Conservation (phyloP, 2,797 vertebrate genomes). For the Poeciliopsis gracilis region DNA sequence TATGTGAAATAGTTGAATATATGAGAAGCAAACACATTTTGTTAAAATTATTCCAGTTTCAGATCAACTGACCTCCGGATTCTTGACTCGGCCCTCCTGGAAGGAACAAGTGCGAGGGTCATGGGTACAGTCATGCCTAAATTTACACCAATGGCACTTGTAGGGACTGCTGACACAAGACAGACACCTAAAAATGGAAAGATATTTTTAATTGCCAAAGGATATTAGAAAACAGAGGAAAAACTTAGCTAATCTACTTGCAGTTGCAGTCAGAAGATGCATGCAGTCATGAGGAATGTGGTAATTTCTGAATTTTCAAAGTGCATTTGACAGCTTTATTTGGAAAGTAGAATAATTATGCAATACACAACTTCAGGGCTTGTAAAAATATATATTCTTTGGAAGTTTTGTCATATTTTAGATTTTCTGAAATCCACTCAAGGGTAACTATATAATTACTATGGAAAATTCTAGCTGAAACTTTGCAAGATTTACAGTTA, state of each 20-base stretch:
- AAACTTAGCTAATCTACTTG: background rate
- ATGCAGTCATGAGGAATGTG: background rate
- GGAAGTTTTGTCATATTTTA: background rate
- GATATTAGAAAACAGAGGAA: background rate
- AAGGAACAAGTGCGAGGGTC: slow-evolving; percentile 97
- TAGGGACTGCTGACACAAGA: slow-evolving; percentile 97
- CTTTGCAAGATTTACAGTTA: background rate
- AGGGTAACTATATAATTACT: too few species aligned
- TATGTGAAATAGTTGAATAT: background rate
- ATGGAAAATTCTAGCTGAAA: background rate
- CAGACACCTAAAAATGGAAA: slow-evolving; percentile 84
- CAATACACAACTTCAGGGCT: background rate
- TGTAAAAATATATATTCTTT: background rate
- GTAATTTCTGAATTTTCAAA: background rate
- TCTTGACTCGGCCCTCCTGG: slow-evolving; percentile 94
- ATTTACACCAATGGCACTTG: slow-evolving; percentile 98
- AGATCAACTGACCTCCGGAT: slow-evolving; percentile 86
- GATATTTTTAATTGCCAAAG: background rate
- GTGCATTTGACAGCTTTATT: background rate
- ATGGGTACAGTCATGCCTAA: slow-evolving; percentile 94
- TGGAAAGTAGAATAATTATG: background rate
- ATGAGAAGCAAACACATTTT: background rate
- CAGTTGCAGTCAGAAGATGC: background rate
- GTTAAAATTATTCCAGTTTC: background rate
- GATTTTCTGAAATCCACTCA: background rate